Evolutionary conservation across 2,113 vertebrate species (phyloP).

Genomic region (Cyanistes caeruleus): DNA sequence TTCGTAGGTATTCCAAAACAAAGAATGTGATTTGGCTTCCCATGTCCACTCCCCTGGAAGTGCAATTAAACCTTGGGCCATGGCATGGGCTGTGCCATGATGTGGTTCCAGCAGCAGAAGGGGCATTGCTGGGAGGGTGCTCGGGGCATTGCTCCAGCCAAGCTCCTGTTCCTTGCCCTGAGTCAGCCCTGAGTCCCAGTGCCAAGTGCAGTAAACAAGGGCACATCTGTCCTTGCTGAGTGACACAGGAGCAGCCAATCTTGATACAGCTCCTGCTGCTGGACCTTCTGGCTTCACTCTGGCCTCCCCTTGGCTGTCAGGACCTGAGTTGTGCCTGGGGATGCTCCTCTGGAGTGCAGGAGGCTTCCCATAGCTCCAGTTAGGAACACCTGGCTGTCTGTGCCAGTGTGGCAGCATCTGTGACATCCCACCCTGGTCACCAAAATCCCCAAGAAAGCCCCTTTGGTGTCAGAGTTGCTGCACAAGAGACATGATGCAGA

Average conservation of each 20-base stretch:
- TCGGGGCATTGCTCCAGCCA: neutral
- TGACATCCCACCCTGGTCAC: neutral
- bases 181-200: neutral
- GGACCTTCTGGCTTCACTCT: neutral
- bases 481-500: neutral
- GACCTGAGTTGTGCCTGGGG: neutral
- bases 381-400: neutral
- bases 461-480: neutral
- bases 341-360: neutral
- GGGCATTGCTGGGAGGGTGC: neutral
- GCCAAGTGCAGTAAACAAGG: neutral
- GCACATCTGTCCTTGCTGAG: neutral
- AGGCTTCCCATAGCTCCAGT: neutral
- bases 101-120: neutral
- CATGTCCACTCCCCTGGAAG: neutral
- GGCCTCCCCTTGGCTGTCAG: neutral
- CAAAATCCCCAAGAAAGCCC: neutral
- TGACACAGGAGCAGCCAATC: neutral
- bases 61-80: neutral
- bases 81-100: neutral
- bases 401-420: fast-evolving
- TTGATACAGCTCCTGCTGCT: neutral
- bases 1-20: neutral
- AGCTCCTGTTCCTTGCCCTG: neutral
- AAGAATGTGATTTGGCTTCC: neutral